Percentiles rank a stretch among this genome's conserved stretches.
Conservation (phyloP, 2,113 vertebrate genomes). For the Calyptommatus sinebrachiatus region DNA sequence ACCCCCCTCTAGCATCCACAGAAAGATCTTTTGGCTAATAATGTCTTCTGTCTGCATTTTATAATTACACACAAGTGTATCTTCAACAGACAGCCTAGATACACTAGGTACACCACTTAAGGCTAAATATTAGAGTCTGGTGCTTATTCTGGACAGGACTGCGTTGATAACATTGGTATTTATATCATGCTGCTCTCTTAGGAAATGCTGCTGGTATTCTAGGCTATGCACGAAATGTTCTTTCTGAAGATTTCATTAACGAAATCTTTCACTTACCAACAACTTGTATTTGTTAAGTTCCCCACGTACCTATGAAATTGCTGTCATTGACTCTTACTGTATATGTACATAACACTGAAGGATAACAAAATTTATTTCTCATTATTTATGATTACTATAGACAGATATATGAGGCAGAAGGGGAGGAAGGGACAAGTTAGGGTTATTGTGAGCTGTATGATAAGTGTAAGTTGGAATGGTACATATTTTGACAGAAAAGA, state of each 20-base stretch:
- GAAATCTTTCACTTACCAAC: slow-evolving; percentile 19
- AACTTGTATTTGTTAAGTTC: slow-evolving; percentile 17
- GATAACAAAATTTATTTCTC: not conserved
- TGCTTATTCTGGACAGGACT: slow-evolving; percentile 43
- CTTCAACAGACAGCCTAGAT: slow-evolving; percentile 24
- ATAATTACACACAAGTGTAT: slow-evolving; percentile 3
- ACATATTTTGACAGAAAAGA: too few relatives aligned
- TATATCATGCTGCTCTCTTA: slow-evolving; percentile 45
- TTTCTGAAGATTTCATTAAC: slow-evolving; percentile 45
- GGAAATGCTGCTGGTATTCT: slow-evolving; percentile 43
- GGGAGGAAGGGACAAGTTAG: too few relatives aligned
- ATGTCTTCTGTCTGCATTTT: slow-evolving; percentile 10
- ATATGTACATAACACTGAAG: not conserved
- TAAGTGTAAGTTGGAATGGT: too few relatives aligned
- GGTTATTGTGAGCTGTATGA: too few relatives aligned
- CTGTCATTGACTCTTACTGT: slow-evolving; percentile 21
- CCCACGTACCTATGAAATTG: slow-evolving; percentile 14
- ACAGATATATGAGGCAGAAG: too few relatives aligned
- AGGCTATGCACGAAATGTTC: slow-evolving; percentile 45
- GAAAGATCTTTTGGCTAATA: slow-evolving; percentile 36
- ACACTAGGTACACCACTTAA: slow-evolving; percentile 27
- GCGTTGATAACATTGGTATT: slow-evolving; percentile 43
- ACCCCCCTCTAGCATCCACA: slow-evolving; percentile 10
- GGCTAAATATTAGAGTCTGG: slow-evolving; percentile 38
- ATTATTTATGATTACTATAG: not conserved